A percentile compares a stretch with the other conserved stretches of the same genome.
phyloP scores from a whole-genome alignment of 1,140 invertebrate species.

The Zaprionus tsacasi region DNA sequence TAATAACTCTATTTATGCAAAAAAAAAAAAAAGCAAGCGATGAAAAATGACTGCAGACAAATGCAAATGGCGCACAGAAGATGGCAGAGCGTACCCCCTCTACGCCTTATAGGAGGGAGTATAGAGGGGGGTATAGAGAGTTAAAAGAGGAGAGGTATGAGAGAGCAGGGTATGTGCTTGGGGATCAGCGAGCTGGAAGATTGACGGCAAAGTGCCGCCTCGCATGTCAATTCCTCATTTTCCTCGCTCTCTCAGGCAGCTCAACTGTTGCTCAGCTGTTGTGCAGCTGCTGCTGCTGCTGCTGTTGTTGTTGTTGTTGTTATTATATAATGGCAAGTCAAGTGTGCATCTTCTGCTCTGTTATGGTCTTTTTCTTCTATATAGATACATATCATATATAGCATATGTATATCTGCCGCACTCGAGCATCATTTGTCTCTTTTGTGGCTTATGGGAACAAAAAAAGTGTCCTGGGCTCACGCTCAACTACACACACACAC shows the following conservation, averaged over 20 bases:
- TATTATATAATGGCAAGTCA: conserved; percentile 43
- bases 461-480: conserved; percentile 51
- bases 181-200: conserved; percentile 4
- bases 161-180: neutral
- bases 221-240: conserved; percentile 68
- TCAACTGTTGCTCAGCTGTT: conserved; percentile 35
- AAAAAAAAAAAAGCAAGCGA: neutral
- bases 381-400: too few species aligned
- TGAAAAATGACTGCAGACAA: conserved; percentile 1
- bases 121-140: neutral
- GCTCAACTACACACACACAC: conserved; percentile 22
- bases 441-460: conserved; percentile 55
- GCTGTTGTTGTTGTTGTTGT: conserved; percentile 11
- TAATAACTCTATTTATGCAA: conserved; percentile 3
- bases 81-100: too few species aligned
- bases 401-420: neutral
- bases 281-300: conserved; percentile 13
- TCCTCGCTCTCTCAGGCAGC: conserved; percentile 4
- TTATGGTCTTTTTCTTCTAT: conserved; percentile 24
- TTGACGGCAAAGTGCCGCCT: conserved; percentile 46
- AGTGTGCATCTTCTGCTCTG: conserved; percentile 9
- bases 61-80: neutral
- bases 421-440: conserved; percentile 43
- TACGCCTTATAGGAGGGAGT: too few species aligned
- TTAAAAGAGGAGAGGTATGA: neutral